These are phyloP conservation scores for Temnopleurus reevesii DNA, from an alignment of 53 echinoderm and acorn worm genomes.

Conservation along the genomic window DNA sequence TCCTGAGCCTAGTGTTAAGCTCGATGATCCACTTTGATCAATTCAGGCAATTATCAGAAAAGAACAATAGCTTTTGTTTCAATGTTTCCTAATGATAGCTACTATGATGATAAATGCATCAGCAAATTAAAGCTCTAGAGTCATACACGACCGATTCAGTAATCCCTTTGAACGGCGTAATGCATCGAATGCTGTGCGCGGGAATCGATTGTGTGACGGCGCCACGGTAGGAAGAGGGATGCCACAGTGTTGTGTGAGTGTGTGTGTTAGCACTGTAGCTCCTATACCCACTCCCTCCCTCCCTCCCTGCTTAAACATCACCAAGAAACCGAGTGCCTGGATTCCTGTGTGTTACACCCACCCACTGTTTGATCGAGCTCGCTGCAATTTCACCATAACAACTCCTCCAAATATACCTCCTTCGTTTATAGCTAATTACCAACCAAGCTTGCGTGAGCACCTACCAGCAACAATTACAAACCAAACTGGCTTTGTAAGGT, in stretches of 20 bases:
- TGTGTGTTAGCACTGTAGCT: too few species aligned
- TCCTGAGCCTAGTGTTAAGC: too few species aligned
- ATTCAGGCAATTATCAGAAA: too few species aligned
- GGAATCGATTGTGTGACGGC: slow-evolving; percentile 12
- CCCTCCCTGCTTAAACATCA: neutral
- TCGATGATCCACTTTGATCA: too few species aligned
- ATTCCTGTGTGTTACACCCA: slow-evolving; percentile 19
- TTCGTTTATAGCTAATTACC: neutral
- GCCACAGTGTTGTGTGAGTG: slow-evolving; percentile 5
- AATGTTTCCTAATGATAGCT: too few species aligned
- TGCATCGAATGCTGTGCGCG: neutral
- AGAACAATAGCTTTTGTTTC: too few species aligned
- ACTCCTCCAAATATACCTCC: neutral
- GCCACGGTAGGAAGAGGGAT: neutral
- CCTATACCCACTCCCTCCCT: too few species aligned
- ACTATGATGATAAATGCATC: too few species aligned
- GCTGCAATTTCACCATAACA: neutral
- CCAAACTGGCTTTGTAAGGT: neutral
- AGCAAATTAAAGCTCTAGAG: too few species aligned
- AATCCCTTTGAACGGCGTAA: neutral
- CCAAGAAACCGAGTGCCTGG: slow-evolving; percentile 22
- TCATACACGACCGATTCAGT: slow-evolving; percentile 1
- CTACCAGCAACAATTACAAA: neutral
- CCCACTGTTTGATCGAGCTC: neutral
- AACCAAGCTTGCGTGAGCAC: neutral